Conservation (phyloP, 2,113 vertebrate species). For the Perca fluviatilis region DNA sequence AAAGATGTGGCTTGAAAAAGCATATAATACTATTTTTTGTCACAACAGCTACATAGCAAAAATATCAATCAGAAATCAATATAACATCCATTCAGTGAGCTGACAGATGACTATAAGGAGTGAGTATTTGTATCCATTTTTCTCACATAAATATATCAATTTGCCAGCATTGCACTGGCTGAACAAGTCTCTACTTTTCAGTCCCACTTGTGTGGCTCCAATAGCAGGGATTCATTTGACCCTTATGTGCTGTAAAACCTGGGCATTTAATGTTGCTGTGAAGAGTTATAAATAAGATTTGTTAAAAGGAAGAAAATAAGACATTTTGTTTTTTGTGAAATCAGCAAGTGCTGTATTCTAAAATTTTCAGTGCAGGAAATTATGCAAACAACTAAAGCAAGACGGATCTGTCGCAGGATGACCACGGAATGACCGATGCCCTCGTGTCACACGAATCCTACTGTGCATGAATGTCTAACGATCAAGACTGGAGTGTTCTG, state of each 20-base stretch:
- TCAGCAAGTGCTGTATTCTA: neutral
- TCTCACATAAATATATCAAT: neutral
- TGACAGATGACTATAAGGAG: neutral
- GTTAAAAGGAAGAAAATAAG: neutral
- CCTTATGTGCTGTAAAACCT: neutral
- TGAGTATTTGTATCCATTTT: conserved; percentile 13
- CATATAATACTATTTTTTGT: neutral
- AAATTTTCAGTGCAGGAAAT: neutral
- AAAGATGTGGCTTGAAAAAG: neutral
- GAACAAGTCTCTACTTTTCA: neutral
- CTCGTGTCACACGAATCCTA: conserved; percentile 3
- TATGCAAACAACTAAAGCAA: conserved; percentile 17
- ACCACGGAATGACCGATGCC: conserved; percentile 31
- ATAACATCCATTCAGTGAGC: conserved; percentile 7
- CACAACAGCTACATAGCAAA: conserved; percentile 3
- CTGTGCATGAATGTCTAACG: neutral
- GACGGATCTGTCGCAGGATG: neutral
- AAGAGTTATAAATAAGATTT: neutral
- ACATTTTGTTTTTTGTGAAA: neutral
- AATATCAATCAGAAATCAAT: conserved; percentile 23
- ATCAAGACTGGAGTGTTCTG: neutral
- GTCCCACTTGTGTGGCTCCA: neutral
- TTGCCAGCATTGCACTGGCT: neutral
- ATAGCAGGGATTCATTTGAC: neutral
- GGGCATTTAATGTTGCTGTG: neutral